Conservation (phyloP, 2,888 invertebrate genomes). For the Tenthredo mesomela region DNA sequence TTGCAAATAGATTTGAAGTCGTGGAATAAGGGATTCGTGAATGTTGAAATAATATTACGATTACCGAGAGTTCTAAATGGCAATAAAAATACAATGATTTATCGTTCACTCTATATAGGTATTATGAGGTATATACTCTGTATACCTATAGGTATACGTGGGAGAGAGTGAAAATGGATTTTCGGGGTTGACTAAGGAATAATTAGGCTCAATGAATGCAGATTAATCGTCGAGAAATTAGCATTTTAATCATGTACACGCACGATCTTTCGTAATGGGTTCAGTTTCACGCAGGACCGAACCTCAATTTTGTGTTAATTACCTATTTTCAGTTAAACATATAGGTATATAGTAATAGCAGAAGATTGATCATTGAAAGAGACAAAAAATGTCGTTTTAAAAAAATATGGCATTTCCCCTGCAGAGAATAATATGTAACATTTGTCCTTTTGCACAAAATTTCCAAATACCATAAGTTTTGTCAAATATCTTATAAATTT, state of each 20-base stretch:
- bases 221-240: slow-evolving; percentile 42
- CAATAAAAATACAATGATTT: background rate
- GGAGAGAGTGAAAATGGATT: slow-evolving; percentile 28
- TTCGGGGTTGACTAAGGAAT: slow-evolving; percentile 20
- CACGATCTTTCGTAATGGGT: slow-evolving; percentile 24
- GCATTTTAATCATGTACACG: slow-evolving; percentile 36
- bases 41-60: slow-evolving; percentile 20
- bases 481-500: slow-evolving; percentile 9
- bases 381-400: background rate
- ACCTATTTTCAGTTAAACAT: background rate
- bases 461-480: slow-evolving; percentile 29
- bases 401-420: background rate
- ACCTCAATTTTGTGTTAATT: background rate
- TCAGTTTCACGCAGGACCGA: background rate
- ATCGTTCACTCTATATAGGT: slow-evolving; percentile 9
- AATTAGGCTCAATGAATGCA: slow-evolving; percentile 38
- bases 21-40: slow-evolving; percentile 17
- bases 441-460: background rate
- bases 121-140: background rate
- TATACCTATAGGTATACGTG: background rate
- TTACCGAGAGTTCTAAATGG: slow-evolving; percentile 13
- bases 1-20: slow-evolving; percentile 6
- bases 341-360: background rate
- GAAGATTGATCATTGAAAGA: background rate
- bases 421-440: background rate